Base-by-base conservation (phyloP, 2,113 vertebrate species). In the Irena cyanogastra region DNA sequence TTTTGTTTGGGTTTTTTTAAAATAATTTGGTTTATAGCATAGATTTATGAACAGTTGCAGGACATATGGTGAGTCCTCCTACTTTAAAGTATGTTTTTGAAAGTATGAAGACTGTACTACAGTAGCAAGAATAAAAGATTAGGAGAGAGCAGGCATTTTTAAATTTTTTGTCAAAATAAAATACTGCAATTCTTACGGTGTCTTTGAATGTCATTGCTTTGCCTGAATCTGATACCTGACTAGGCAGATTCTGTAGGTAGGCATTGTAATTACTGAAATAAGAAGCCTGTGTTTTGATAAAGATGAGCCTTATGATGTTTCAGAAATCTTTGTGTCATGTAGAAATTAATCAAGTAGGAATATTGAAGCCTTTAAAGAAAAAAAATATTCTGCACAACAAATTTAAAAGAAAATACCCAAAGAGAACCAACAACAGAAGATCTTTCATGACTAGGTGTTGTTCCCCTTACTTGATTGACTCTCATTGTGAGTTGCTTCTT, bases 271-370 rank as follows among this genome's bases (percentile, higher is more conserved):
- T 83, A 37, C 10, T 91, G 37, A 41, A 41, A 33, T 0, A 2
- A 42, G 19, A 76, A 64, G 10, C 79, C 65, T 54, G 6, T 53
- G 20, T 66, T 30, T 56, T 81, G 45, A 44, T 44, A 14, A 61
- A 65, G 35, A 44, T 1, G 7, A 53, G 23, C 41, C 16, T 68
- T 60, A 31, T 0, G 0, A 14, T 2, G 0, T 44, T 83, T 27
- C 47, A 82, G 30, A 60, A 85, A 44, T 41, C 41, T 45, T 39
- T 47, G n/a, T n/a, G 20, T 79, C 33, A 53, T 65, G 31, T 49
- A 61, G 53, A 77, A 87, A 69, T 79, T 4, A 45, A 28, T 74
- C 11, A 45, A 50, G 30, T 53, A 33, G 41, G 18, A 57, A 9
- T 79, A 76, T 11, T 8, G 16, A 33, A 64, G 5, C 41, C 12